Evolutionary conservation across 2,888 invertebrate species (phyloP).

Genomic region (Thymelicus lineola): DNA sequence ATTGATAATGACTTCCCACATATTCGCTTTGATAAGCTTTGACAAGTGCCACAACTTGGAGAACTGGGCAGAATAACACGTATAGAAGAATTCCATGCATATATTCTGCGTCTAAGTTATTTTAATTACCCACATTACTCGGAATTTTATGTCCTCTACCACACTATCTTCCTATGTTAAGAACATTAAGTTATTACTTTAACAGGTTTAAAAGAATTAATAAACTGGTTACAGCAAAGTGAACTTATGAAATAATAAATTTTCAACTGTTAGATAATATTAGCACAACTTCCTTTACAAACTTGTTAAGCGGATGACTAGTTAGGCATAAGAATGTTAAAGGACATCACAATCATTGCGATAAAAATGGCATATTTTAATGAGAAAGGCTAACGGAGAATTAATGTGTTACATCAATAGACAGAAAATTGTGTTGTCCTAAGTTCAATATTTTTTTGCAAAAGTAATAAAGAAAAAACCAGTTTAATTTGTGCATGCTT

Average conservation of each 20-base stretch:
- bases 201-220: conserved; percentile 18
- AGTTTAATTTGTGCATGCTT: conserved; percentile 84
- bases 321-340: background rate
- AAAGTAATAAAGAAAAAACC: conserved; percentile 79
- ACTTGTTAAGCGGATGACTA: conserved; percentile 34
- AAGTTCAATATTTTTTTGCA: conserved; percentile 70
- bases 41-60: background rate
- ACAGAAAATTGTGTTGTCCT: conserved; percentile 25
- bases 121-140: conserved; percentile 29
- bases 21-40: conserved; percentile 7
- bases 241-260: conserved; percentile 10
- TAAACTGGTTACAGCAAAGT: conserved; percentile 15
- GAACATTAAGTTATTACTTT: conserved; percentile 24
- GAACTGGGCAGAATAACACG: conserved; percentile 14
- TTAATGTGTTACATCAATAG: conserved; percentile 11
- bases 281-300: conserved; percentile 44
- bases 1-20: background rate
- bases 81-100: conserved; percentile 28
- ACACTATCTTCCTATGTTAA: conserved; percentile 18
- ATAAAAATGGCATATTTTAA: conserved; percentile 3
- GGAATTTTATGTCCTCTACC: conserved; percentile 24
- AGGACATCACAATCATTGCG: background rate
- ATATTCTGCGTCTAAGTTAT: conserved; percentile 19
- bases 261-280: conserved; percentile 43
- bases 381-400: conserved; percentile 20